Percentiles rank a stretch among this genome's conserved stretches.
Evolutionary conservation across 2,888 invertebrate species (phyloP).

Genomic region (Athrips mouffetella): DNA sequence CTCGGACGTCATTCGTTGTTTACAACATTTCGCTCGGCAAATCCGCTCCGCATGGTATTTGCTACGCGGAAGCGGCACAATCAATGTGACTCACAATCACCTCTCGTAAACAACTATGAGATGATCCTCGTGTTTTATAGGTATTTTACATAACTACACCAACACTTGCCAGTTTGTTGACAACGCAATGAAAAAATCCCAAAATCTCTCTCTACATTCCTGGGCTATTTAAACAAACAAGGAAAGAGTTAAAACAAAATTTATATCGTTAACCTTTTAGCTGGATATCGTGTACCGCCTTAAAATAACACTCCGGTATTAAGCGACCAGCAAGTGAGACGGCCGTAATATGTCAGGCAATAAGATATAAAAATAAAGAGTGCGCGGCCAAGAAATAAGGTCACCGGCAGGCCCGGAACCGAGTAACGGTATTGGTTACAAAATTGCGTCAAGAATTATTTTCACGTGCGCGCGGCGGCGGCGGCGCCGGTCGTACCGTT

Average conservation of each 20-base stretch:
- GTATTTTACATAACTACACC: not conserved
- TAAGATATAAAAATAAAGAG: slow-evolving; percentile 72
- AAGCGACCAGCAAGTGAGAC: slow-evolving; percentile 34
- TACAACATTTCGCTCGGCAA: slow-evolving; percentile 32
- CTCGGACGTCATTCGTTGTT: slow-evolving; percentile 19
- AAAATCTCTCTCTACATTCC: not conserved
- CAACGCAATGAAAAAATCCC: slow-evolving; percentile 8
- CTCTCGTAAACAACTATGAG: slow-evolving; percentile 41
- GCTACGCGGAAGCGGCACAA: slow-evolving; percentile 44
- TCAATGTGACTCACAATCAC: slow-evolving; percentile 53
- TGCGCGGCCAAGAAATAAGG: slow-evolving; percentile 69
- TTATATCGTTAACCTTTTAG: slow-evolving; percentile 12
- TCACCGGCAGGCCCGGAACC: slow-evolving; percentile 73
- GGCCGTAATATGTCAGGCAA: slow-evolving; percentile 49
- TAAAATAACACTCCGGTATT: slow-evolving; percentile 35
- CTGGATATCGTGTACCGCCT: slow-evolving; percentile 18
- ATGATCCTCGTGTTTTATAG: slow-evolving; percentile 1
- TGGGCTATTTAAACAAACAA: not conserved
- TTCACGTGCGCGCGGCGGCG: slow-evolving; percentile 69
- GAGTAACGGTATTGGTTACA: slow-evolving; percentile 74
- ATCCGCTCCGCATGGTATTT: slow-evolving; percentile 38
- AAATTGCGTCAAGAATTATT: slow-evolving; percentile 77
- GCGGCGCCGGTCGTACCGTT: slow-evolving; percentile 50
- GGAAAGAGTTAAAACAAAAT: slow-evolving; percentile 10
- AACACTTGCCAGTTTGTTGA: no score